Conservation (phyloP, 92 coral and sea anemone species). For the Heliopora coerulea region DNA sequence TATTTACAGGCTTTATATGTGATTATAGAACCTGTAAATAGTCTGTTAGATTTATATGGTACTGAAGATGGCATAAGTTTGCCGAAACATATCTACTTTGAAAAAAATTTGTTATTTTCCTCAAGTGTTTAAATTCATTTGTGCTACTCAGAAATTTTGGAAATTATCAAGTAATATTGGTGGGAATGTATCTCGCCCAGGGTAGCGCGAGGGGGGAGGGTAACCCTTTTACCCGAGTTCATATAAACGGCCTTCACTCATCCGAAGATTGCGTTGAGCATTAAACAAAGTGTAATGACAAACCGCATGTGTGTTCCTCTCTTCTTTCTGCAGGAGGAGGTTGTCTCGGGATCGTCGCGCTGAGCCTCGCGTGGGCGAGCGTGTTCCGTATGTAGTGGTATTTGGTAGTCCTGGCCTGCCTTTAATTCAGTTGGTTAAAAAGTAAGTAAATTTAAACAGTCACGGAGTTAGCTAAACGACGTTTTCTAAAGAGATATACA, state of each 20-base stretch:
- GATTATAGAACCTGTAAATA: no score
- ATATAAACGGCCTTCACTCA: no score
- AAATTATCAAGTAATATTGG: not conserved
- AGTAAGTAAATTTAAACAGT: constrained; percentile 64
- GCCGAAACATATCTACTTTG: no score
- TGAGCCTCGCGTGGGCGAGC: constrained; percentile 95
- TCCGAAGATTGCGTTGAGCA: not conserved
- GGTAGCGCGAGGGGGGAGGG: not conserved
- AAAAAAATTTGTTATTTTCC: no score
- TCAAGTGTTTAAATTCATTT: no score
- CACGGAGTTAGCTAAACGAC: no score
- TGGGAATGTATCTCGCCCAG: not conserved
- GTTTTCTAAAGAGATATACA: no score
- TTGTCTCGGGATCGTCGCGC: constrained; percentile 89
- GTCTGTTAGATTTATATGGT: no score
- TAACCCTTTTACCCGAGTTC: no score
- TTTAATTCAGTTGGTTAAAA: constrained; percentile 80
- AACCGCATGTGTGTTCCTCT: not conserved
- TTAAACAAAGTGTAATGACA: not conserved
- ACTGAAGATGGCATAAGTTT: no score
- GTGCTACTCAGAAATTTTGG: no score
- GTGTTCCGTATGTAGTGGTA: constrained; percentile 94
- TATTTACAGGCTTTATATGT: no score
- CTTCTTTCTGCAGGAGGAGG: constrained; percentile 60
- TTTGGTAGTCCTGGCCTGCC: constrained; percentile 96